phyloP scores from a whole-genome alignment of 2,888 invertebrate species.

The Tenthredo scrophulariae region DNA sequence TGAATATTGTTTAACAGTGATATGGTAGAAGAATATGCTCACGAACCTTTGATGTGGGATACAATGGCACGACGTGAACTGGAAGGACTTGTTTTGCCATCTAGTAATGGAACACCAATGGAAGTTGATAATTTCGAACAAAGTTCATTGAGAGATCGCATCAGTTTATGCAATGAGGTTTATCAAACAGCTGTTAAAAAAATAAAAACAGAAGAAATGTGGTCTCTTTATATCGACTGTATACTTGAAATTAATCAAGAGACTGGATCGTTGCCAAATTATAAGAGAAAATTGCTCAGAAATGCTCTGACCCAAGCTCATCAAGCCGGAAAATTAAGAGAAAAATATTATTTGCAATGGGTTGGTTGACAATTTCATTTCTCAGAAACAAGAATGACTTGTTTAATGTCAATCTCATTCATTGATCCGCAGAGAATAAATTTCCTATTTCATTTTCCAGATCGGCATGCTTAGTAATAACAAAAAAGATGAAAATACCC shows the following conservation, averaged over 20 bases:
- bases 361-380: constrained; percentile 65
- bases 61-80: constrained; percentile 82
- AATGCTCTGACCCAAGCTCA: constrained; percentile 80
- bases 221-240: constrained; percentile 81
- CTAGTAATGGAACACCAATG: constrained; percentile 61
- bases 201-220: constrained; percentile 80
- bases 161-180: constrained; percentile 78
- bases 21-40: constrained; percentile 79
- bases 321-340: constrained; percentile 77
- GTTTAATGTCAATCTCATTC: background rate
- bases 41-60: constrained; percentile 82
- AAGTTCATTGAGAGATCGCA: constrained; percentile 76
- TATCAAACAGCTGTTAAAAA: constrained; percentile 79
- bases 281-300: constrained; percentile 79
- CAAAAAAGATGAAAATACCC: constrained; percentile 61
- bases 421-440: constrained; percentile 24
- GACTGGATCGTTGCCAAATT: constrained; percentile 76
- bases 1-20: constrained; percentile 70
- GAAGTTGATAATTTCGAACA: constrained; percentile 65
- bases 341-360: constrained; percentile 79
- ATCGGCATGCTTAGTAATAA: constrained; percentile 70
- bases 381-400: background rate
- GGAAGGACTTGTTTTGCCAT: constrained; percentile 77
- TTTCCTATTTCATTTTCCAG: constrained; percentile 59
- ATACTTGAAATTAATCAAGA: constrained; percentile 81